phyloP scores from a whole-genome alignment of 2,797 vertebrate genomes.

The Sebastes minor region DNA sequence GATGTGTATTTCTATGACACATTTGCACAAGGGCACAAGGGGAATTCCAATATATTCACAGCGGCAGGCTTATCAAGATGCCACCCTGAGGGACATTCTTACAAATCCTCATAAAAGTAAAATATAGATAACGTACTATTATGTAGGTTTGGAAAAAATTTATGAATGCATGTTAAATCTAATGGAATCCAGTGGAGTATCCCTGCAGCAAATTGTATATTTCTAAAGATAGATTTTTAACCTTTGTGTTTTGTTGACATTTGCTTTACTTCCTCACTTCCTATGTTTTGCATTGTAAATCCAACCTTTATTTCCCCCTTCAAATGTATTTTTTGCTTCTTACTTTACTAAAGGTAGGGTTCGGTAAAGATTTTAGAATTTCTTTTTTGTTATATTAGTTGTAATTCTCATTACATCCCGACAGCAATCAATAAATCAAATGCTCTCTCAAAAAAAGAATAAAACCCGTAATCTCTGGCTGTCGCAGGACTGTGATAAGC shows the following conservation, averaged over 20 bases:
- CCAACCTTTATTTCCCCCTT: background rate
- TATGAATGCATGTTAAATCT: background rate
- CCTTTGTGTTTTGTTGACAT: background rate
- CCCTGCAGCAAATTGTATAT: background rate
- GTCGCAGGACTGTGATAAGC: too few species aligned
- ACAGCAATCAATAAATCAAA: too few species aligned
- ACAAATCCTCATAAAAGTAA: background rate
- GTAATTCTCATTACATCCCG: too few species aligned
- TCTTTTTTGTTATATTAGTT: too few species aligned
- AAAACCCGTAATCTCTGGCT: too few species aligned
- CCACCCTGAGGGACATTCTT: conserved; percentile 1
- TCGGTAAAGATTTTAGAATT: too few species aligned
- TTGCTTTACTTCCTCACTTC: background rate
- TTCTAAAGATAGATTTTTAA: background rate
- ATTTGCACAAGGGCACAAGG: conserved; percentile 18
- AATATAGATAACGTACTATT: background rate
- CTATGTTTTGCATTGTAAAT: background rate
- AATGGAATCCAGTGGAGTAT: background rate
- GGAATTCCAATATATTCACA: conserved; percentile 30
- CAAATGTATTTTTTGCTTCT: background rate
- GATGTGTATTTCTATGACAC: conserved; percentile 34
- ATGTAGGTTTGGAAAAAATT: background rate
- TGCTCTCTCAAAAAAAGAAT: too few species aligned
- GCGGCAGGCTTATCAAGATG: background rate
- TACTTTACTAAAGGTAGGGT: background rate